Evolutionary conservation across 2,113 vertebrate species (phyloP).

Genomic region (Cephalopterus ornatus): DNA sequence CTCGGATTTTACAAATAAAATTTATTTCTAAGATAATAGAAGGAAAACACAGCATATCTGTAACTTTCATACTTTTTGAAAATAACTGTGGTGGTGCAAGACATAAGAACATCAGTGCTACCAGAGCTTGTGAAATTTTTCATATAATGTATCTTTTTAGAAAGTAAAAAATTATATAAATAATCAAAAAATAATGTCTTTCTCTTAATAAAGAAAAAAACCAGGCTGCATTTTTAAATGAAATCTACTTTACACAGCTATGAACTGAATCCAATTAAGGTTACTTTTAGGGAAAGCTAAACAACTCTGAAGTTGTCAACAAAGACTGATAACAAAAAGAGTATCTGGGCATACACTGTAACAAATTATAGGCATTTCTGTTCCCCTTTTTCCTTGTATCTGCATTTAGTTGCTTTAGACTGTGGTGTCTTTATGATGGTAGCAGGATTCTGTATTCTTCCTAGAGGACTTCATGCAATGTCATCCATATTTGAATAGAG

Average conservation of each 20-base stretch:
- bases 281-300: background rate
- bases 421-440: background rate
- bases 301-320: background rate
- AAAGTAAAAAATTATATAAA: background rate
- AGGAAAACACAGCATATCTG: background rate
- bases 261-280: background rate
- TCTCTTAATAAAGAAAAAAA: background rate
- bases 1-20: background rate
- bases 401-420: background rate
- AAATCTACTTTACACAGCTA: background rate
- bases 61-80: background rate
- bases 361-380: background rate
- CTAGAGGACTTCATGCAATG: background rate
- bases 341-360: background rate
- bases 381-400: background rate
- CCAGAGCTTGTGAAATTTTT: background rate
- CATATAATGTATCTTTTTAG: background rate
- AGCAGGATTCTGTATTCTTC: background rate
- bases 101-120: background rate
- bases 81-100: background rate
- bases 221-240: background rate
- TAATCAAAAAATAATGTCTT: background rate
- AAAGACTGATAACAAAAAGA: background rate
- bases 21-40: background rate
- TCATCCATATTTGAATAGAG: background rate